phyloP scores from a whole-genome alignment of 2,113 vertebrate species.

The Amazona guildingii region DNA sequence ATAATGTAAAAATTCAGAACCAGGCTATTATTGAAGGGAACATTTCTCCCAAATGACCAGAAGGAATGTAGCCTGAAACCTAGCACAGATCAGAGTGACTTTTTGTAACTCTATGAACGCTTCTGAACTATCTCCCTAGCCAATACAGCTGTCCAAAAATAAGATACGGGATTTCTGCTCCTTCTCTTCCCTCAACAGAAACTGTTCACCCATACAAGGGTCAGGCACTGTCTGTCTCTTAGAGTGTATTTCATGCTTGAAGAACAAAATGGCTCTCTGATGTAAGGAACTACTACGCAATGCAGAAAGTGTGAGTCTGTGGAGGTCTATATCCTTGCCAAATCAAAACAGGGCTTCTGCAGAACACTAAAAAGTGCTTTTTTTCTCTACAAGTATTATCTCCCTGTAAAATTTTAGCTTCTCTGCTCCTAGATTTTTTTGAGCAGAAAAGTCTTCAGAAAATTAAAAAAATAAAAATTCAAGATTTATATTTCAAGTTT shows the following conservation, averaged over 20 bases:
- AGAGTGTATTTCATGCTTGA: neutral
- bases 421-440: neutral
- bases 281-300: neutral
- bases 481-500: neutral
- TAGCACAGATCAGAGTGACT: neutral
- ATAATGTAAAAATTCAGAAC: fast-evolving
- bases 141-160: neutral
- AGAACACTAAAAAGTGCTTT: neutral
- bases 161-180: neutral
- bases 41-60: neutral
- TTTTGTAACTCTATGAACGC: neutral
- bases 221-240: neutral
- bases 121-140: neutral
- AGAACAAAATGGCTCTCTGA: neutral
- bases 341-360: neutral
- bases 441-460: neutral
- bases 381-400: neutral
- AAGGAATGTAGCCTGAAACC: neutral
- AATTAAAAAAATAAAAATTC: neutral
- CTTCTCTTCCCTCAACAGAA: neutral
- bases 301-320: neutral
- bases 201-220: neutral
- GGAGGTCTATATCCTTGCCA: neutral
- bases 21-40: neutral
- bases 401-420: neutral